Base-by-base conservation (phyloP, 2,797 vertebrate genomes). In the Paedocypris micromegethes region DNA sequence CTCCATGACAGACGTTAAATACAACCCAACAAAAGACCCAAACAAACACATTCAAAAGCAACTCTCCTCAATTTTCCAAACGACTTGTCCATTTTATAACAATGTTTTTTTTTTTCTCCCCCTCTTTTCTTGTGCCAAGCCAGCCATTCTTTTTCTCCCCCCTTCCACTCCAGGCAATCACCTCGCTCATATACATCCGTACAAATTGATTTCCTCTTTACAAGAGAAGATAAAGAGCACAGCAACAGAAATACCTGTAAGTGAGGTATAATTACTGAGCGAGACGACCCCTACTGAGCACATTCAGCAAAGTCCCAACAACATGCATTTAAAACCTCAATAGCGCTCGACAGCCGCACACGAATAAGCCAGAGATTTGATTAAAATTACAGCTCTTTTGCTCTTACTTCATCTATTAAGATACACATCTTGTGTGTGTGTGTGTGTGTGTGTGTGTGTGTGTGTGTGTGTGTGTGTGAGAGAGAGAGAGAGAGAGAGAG, bases 351-450 rank as follows among this genome's bases (percentile, higher is more conserved):
- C 84, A 77, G 83, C 83, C 82, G 80, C 88, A 86, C 75, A 71
- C 88, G 90, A 89, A 90, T 89, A 89, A 89, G 88, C 86, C 87
- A 56, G 44, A 90, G 89, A 93, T 93, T 93, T 95, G 92, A 97
- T 97, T 95, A 95, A 95, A 97, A 96, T 96, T 93, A 93, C 88
- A 92, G 91, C 90, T 92, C 90, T 93, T 92, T 92, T 91, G 90
- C 90, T 92, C 89, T 90, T 90, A 90, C 92, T 94, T 95, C 92
- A 93, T 92, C 90, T 93, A 93, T 94, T 93, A 93, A 92, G 86
- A 83, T 90, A 91, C 83, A 83, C 86, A 88, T 91, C 79, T 88
- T 86, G 85, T 87, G 51, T 42, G 40, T 37, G 42, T 38, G 46
- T 53, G 46, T 44, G 4, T 52, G 47, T 55, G 9, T 0, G 9